phyloP scores from a whole-genome alignment of 2,797 vertebrate genomes.

The Chloroceryle amazona region DNA sequence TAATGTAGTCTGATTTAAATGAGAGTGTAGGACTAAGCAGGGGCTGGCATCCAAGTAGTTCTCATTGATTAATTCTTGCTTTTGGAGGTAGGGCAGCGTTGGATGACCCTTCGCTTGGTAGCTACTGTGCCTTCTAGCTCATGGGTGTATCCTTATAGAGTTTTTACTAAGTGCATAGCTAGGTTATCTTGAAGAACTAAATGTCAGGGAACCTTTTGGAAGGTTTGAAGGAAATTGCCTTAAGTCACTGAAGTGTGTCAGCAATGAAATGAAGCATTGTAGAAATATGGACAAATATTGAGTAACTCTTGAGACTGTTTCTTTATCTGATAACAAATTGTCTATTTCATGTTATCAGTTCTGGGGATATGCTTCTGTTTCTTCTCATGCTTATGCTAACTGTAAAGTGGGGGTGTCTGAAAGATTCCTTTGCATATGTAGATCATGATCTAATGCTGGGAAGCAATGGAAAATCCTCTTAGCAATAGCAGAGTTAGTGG shows the following conservation, averaged over 20 bases:
- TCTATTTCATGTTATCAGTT: background rate
- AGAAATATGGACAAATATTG: constrained; percentile 38
- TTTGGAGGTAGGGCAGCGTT: background rate
- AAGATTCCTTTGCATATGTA: constrained; percentile 3
- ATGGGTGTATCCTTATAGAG: background rate
- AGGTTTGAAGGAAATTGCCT: background rate
- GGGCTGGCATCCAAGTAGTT: background rate
- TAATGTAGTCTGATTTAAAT: background rate
- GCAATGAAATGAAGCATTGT: background rate
- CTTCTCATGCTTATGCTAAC: background rate
- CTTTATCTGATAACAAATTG: constrained; percentile 38
- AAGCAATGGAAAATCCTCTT: constrained; percentile 23
- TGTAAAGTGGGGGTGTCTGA: background rate
- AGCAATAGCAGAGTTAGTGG: background rate
- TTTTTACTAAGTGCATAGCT: background rate
- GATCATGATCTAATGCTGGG: constrained; percentile 17
- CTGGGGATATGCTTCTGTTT: constrained; percentile 26
- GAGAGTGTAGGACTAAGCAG: background rate
- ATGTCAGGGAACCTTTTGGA: background rate
- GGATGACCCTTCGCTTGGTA: background rate
- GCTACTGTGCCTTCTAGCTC: background rate
- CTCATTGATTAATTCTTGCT: background rate
- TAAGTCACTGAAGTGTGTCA: constrained; percentile 29
- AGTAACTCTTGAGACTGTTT: background rate
- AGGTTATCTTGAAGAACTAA: background rate